Base-by-base conservation (phyloP, 2,888 invertebrate species). In the Trissolcus brochymenae region DNA sequence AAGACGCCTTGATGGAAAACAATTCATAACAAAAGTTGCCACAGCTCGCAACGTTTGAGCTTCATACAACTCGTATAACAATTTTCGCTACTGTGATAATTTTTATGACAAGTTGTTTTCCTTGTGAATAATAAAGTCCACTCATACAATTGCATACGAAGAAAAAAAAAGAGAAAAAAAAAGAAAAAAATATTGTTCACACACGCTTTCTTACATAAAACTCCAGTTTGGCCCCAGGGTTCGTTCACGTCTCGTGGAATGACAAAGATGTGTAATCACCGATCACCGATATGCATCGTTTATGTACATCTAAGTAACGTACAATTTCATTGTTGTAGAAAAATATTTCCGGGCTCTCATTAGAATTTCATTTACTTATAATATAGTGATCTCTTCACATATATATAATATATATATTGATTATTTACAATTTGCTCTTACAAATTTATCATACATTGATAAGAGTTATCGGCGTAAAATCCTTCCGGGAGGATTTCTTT, bases 121-220 rank as follows among this genome's bases (percentile, higher is more conserved):
- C 35, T 35, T 35, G 9, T 35, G 46, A n/a, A 46, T 46, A n/a
- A 16, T 46, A 16, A 46, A 57, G 59, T 57, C n/a, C 72, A 72
- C 59, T 64, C 72, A 72, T 53, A 65, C 72, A 51, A 57, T 50
- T 59, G 41, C 59, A 68, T 60, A 46, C 66, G 25, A 2, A 21
- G 4, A 1, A 21, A 21, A 21, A 21, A 1, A 21, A 21, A 21
- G 4, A 21, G 21, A 25, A 50, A 53, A 62, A n/a, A 49, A 43
- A 35, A 41, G 11, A 16, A 53, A 53, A n/a, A 49, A 43, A 40
- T n/a, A n/a, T 17, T 19, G 16, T 55, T 55, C 65, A 65, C 49
- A 21, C 64, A 65, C 55, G 57, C 57, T 66, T 66, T 57, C 56
- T 66, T 56, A 21, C 50, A 50, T 66, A 56, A 64, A 55, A 43